phyloP scores from a whole-genome alignment of 2,888 invertebrate genomes.

The Perithous albicinctus region DNA sequence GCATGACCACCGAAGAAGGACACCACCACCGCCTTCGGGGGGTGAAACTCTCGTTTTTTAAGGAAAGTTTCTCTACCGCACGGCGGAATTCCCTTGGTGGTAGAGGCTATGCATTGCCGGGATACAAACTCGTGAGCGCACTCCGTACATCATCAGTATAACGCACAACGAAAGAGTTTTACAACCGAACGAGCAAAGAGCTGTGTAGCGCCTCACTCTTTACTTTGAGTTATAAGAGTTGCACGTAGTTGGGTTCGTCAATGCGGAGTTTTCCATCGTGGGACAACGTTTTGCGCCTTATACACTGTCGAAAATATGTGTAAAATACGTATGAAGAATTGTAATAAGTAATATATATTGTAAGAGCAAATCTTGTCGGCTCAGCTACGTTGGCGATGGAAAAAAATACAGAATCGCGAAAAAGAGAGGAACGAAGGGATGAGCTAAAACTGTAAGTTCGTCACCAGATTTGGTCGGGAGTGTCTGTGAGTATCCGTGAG shows the following conservation, averaged over 20 bases:
- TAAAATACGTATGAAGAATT: background rate
- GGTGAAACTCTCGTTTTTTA: conserved; percentile 37
- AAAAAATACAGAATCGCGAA: background rate
- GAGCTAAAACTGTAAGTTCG: too few relatives aligned
- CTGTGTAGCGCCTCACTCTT: conserved; percentile 6
- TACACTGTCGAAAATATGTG: too few relatives aligned
- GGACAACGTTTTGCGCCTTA: background rate
- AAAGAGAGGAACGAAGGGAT: background rate
- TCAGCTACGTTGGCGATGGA: too few relatives aligned
- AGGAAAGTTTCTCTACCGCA: conserved; percentile 34
- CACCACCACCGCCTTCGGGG: conserved; percentile 15
- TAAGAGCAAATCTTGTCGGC: background rate
- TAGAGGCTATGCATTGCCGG: conserved; percentile 2
- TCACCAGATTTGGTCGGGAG: too few relatives aligned
- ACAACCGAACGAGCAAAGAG: conserved; percentile 6
- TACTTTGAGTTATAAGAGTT: conserved; percentile 1
- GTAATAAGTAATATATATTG: background rate
- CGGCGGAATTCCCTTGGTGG: background rate
- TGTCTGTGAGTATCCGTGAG: too few relatives aligned
- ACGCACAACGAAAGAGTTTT: background rate
- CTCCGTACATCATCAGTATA: conserved; percentile 15
- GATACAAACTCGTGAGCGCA: conserved; percentile 1
- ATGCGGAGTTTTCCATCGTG: background rate
- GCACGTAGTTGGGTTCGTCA: background rate
- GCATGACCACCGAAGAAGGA: conserved; percentile 29